phyloP scores from a whole-genome alignment of 2,797 vertebrate genomes.

The Chiroxiphia lanceolata region DNA sequence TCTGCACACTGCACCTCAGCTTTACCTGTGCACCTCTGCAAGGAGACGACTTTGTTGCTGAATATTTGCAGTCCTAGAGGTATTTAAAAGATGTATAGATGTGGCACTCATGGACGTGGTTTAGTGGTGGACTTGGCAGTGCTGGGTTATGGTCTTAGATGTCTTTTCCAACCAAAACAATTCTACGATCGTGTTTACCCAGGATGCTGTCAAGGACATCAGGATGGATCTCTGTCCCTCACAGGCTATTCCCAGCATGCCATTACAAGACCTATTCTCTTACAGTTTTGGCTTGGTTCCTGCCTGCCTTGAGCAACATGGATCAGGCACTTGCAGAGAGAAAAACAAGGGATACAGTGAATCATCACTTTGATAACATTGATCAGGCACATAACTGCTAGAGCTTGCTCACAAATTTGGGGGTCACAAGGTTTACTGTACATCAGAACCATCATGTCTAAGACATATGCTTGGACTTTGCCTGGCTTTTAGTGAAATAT shows the following conservation, averaged over 20 bases:
- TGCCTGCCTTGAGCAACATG: neutral
- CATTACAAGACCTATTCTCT: neutral
- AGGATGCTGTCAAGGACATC: neutral
- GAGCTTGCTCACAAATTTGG: neutral
- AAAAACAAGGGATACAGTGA: neutral
- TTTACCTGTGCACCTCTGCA: neutral
- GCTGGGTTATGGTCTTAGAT: neutral
- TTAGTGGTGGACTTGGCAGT: neutral
- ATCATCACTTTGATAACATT: neutral
- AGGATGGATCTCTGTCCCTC: neutral
- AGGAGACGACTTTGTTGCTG: neutral
- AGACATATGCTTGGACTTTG: neutral
- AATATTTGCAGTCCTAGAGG: neutral
- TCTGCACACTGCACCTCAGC: neutral
- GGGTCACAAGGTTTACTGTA: neutral
- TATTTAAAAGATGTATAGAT: neutral
- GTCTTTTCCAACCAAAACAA: neutral
- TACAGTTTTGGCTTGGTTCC: neutral
- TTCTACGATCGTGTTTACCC: neutral
- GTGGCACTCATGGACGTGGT: neutral
- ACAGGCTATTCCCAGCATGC: neutral
- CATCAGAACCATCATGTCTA: neutral
- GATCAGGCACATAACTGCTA: neutral
- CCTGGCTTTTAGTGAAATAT: neutral
- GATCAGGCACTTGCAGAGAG: neutral